Evolutionary conservation across 2,797 vertebrate genomes (phyloP).

Genomic region (Coendou prehensilis): DNA sequence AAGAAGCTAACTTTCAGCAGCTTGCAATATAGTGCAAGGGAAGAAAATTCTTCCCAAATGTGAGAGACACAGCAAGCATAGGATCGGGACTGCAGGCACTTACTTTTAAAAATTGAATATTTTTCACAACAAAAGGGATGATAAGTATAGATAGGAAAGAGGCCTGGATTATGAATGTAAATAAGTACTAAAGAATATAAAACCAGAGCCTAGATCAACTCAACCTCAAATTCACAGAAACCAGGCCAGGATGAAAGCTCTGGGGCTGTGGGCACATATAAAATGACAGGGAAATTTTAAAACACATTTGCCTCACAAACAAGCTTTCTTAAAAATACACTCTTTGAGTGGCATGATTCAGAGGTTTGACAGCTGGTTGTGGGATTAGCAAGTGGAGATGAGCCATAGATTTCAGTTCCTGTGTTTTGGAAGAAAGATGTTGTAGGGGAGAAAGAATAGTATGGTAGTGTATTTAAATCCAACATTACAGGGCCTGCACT

Average conservation of each 20-base stretch:
- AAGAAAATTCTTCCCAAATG: background rate
- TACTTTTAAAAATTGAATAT: background rate
- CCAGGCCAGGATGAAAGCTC: background rate
- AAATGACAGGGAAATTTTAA: background rate
- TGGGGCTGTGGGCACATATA: background rate
- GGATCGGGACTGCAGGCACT: background rate
- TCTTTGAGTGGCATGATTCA: background rate
- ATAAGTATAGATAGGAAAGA: background rate
- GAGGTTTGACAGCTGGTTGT: conserved; percentile 35
- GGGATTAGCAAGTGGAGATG: background rate
- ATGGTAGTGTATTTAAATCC: background rate
- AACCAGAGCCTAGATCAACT: background rate
- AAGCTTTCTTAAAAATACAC: background rate
- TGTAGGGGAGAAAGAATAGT: background rate
- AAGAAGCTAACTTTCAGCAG: background rate
- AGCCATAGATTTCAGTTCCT: background rate
- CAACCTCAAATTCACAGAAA: background rate
- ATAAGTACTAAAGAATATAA: background rate
- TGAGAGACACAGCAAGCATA: background rate
- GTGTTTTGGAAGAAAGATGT: conserved; percentile 50
- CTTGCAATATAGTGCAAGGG: background rate
- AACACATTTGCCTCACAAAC: background rate
- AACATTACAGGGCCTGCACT: background rate
- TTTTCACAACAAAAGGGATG: background rate
- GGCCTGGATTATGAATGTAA: background rate